Evolutionary conservation across 2,113 vertebrate species (phyloP).

Genomic region (Kryptolebias marmoratus): DNA sequence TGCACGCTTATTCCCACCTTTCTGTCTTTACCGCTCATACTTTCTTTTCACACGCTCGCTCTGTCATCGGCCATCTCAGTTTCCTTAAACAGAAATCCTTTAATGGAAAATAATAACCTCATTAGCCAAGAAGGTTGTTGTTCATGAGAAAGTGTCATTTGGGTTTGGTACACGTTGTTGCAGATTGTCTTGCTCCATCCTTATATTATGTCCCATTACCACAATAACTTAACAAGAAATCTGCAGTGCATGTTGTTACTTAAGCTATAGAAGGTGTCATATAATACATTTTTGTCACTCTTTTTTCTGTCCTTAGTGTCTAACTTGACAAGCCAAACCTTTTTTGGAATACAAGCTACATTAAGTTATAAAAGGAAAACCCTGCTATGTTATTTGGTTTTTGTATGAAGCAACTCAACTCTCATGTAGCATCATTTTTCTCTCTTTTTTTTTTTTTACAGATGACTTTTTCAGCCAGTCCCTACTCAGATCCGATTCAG

Average conservation of each 20-base stretch:
- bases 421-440: constrained; percentile 9
- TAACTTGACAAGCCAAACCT: constrained; percentile 5
- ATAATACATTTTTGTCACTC: background rate
- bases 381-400: constrained; percentile 7
- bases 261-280: background rate
- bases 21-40: constrained; percentile 32
- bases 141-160: constrained; percentile 14
- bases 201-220: constrained; percentile 16
- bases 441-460: constrained; percentile 63
- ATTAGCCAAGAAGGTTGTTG: constrained; percentile 25
- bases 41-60: constrained; percentile 28
- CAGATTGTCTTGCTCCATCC: constrained; percentile 14
- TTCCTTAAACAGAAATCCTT: constrained; percentile 15
- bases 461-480: constrained; percentile 95
- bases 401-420: constrained; percentile 5
- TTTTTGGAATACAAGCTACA: background rate
- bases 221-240: constrained; percentile 4
- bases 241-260: constrained; percentile 1
- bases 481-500: constrained; percentile 91
- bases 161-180: constrained; percentile 7
- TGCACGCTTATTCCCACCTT: constrained; percentile 47
- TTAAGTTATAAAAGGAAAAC: constrained; percentile 1
- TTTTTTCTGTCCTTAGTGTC: constrained; percentile 1
- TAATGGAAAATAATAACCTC: constrained; percentile 27
- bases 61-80: constrained; percentile 25